These are phyloP conservation scores for Dasyprocta punctata DNA, from an alignment of 2,113 vertebrate species.

Conservation along the genomic window DNA sequence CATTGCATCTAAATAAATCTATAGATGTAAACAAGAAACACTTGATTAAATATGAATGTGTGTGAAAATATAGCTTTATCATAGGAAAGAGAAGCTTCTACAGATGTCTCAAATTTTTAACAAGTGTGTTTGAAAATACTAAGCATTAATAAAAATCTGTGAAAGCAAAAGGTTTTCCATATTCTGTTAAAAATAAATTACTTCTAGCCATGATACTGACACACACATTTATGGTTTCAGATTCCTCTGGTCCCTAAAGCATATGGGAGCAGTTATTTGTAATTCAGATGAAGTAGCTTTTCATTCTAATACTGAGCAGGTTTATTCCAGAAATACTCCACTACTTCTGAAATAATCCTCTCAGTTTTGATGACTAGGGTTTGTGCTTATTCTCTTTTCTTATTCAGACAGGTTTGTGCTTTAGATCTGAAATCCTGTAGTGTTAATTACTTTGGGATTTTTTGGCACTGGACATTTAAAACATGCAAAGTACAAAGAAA, in stretches of 20 bases:
- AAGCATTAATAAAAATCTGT: not conserved
- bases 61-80: not conserved
- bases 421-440: constrained; percentile 12
- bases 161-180: constrained; percentile 5
- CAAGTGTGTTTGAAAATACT: constrained; percentile 46
- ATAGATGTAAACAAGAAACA: not conserved
- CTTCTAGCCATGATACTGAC: not conserved
- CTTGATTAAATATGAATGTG: constrained; percentile 38
- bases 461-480: constrained; percentile 34
- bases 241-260: not conserved
- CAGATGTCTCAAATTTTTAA: not conserved
- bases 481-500: constrained; percentile 30
- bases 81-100: constrained; percentile 25
- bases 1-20: not conserved
- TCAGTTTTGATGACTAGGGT: not conserved
- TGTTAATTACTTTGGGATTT: constrained; percentile 36
- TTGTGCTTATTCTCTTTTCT: constrained; percentile 11
- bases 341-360: not conserved
- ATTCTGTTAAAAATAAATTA: constrained; percentile 35
- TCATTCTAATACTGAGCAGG: not conserved
- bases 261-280: constrained; percentile 28
- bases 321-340: not conserved
- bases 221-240: not conserved
- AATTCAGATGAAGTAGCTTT: constrained; percentile 59
- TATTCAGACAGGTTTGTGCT: constrained; percentile 32